Conservation (phyloP, 2,888 invertebrate species). For the Pecten maximus region DNA sequence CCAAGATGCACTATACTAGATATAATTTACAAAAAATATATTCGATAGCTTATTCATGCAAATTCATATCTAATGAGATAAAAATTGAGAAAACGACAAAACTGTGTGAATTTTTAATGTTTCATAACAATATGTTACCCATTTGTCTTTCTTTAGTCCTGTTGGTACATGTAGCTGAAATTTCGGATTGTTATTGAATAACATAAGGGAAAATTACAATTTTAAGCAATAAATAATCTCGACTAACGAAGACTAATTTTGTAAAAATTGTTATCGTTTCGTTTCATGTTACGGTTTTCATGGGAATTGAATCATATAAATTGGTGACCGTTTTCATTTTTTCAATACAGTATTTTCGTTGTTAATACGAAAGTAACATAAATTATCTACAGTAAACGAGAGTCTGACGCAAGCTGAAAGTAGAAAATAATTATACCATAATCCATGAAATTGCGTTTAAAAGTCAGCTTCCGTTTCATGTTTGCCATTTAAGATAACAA, state of each 20-base stretch:
- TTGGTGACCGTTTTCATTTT: not conserved
- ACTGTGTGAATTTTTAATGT: not conserved
- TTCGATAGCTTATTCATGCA: not conserved
- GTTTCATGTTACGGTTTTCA: not conserved
- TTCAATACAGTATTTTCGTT: not conserved
- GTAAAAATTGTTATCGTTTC: not conserved
- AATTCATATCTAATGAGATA: not conserved
- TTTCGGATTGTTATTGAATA: not conserved
- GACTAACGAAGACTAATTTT: not conserved
- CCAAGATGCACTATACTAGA: too few species aligned
- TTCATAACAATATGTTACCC: not conserved
- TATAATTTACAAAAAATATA: not conserved
- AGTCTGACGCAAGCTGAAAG: not conserved
- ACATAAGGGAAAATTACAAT: not conserved
- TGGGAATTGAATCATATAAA: not conserved
- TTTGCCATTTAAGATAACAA: conserved; percentile 19
- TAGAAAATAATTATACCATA: not conserved
- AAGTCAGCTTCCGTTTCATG: conserved; percentile 30
- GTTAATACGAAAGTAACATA: not conserved
- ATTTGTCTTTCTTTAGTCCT: not conserved
- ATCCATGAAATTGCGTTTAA: not conserved
- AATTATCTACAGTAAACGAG: not conserved
- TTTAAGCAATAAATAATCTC: not conserved
- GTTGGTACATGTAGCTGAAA: not conserved
- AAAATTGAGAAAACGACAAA: not conserved